phyloP scores from a whole-genome alignment of 2,113 vertebrate genomes.

The Myrmecobius fasciatus region DNA sequence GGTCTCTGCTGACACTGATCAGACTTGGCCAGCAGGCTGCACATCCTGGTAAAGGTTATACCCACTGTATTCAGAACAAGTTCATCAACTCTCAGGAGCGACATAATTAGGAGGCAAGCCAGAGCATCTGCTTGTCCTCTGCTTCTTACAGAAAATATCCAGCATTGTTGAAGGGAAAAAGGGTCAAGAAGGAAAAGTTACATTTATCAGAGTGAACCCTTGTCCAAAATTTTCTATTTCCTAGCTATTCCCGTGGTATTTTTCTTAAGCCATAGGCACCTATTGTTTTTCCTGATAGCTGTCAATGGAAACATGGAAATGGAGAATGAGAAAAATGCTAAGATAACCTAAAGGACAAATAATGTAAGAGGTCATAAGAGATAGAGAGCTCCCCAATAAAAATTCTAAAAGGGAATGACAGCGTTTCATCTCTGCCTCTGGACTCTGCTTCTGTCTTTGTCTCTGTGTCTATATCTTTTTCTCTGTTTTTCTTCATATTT shows the following conservation, averaged over 20 bases:
- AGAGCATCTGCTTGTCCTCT: not conserved
- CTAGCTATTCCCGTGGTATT: not conserved
- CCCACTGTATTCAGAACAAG: not conserved
- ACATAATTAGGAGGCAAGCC: slow-evolving; percentile 4
- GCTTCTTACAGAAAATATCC: not conserved
- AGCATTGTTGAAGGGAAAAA: slow-evolving; percentile 12
- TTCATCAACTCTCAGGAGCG: not conserved
- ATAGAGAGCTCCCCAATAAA: not conserved
- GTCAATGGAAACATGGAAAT: not conserved
- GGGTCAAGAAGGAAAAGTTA: slow-evolving; percentile 14
- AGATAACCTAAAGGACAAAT: not conserved
- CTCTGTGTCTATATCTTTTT: not conserved
- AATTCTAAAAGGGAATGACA: not conserved
- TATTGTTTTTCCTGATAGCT: not conserved
- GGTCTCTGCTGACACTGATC: not conserved
- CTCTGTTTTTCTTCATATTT: not conserved
- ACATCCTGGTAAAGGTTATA: not conserved
- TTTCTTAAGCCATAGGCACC: not conserved
- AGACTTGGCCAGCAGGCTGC: not conserved
- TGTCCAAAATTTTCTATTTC: not conserved
- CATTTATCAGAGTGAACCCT: not conserved
- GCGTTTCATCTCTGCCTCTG: not conserved
- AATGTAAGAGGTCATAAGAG: not conserved
- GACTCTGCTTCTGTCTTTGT: no score
- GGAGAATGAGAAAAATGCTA: not conserved